Conservation (phyloP, 2,888 invertebrate genomes). For the Mayetiola destructor region DNA sequence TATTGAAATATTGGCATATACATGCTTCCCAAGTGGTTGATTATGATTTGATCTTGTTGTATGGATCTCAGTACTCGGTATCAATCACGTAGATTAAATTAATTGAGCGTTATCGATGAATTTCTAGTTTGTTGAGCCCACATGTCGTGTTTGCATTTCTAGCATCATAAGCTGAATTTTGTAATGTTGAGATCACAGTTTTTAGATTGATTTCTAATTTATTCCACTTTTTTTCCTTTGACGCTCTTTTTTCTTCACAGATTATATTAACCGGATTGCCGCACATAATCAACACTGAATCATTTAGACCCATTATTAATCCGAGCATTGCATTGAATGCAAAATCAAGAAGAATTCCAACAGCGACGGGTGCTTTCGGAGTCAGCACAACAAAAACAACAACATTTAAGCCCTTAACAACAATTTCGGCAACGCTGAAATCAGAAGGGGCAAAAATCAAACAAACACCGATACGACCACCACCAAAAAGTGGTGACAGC, state of each 20-base stretch:
- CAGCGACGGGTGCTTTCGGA: too few species aligned
- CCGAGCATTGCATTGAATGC: background rate
- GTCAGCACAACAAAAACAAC: background rate
- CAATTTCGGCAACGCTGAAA: slow-evolving; percentile 1
- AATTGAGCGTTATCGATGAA: too few species aligned
- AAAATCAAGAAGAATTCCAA: background rate
- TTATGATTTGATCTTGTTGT: too few species aligned
- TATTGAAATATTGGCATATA: too few species aligned
- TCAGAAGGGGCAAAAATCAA: background rate
- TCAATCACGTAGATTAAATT: too few species aligned
- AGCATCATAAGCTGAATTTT: too few species aligned
- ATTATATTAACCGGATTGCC: slow-evolving; percentile 10
- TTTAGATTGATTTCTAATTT: slow-evolving; percentile 12
- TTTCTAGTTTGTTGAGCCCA: too few species aligned
- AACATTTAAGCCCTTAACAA: slow-evolving; percentile 1
- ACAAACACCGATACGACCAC: background rate
- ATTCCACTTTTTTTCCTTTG: slow-evolving; percentile 5
- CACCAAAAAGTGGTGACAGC: background rate
- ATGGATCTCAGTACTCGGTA: too few species aligned
- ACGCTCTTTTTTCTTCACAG: background rate
- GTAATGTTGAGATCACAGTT: too few species aligned
- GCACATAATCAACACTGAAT: background rate
- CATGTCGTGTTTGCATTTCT: too few species aligned
- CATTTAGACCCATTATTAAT: slow-evolving; percentile 9
- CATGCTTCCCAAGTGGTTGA: too few species aligned